phyloP scores from a whole-genome alignment of 2,113 vertebrate species.

The Globicephala melas region DNA sequence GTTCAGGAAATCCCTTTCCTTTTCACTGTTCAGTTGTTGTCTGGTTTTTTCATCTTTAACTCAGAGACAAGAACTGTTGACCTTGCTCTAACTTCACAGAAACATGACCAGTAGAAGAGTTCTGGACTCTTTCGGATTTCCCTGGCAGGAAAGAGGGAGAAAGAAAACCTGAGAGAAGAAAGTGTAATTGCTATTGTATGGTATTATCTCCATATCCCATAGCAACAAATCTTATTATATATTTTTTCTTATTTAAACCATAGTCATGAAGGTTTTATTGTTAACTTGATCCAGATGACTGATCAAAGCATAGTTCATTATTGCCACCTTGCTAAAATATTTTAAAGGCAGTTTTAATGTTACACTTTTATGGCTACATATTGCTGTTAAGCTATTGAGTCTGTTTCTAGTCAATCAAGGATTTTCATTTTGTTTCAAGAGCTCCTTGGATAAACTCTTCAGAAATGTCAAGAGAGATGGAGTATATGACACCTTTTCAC shows the following conservation, averaged over 20 bases:
- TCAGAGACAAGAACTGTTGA: background rate
- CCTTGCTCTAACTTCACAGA: conserved; percentile 18
- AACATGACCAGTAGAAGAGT: conserved; percentile 43
- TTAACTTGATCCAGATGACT: conserved; percentile 86
- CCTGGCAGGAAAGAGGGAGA: conserved; percentile 56
- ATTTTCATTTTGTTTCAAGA: conserved; percentile 80
- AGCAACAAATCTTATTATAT: conserved; percentile 77
- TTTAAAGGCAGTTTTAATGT: conserved; percentile 83
- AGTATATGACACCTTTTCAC: conserved; percentile 74
- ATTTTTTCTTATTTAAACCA: conserved; percentile 81
- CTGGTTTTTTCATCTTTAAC: conserved; percentile 26
- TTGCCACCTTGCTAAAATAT: conserved; percentile 85
- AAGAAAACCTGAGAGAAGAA: conserved; percentile 71
- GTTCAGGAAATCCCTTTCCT: background rate
- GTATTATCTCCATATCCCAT: conserved; percentile 77
- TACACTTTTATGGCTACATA: conserved; percentile 82
- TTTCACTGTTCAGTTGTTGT: background rate
- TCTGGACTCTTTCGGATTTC: conserved; percentile 71
- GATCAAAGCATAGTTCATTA: conserved; percentile 82
- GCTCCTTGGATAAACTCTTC: conserved; percentile 76
- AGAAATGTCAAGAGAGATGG: conserved; percentile 75
- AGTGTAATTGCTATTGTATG: conserved; percentile 66
- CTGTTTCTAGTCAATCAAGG: conserved; percentile 82
- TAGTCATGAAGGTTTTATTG: conserved; percentile 78
- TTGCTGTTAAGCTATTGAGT: conserved; percentile 81